phyloP scores from a whole-genome alignment of 2,888 invertebrate species.

The Drosophila kanekoi region DNA sequence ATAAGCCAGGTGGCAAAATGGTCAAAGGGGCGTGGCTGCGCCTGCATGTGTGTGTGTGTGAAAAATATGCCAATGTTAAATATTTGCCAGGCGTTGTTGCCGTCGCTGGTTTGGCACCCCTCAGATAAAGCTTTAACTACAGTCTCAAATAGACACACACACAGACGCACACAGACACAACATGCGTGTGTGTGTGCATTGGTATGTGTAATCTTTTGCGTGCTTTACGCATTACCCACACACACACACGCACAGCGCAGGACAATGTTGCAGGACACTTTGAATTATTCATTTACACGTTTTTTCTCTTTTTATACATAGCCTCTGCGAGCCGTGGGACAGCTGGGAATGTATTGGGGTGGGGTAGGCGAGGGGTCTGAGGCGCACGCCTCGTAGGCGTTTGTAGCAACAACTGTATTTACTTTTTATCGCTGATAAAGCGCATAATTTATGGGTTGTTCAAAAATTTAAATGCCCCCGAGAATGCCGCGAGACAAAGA shows the following conservation, averaged over 20 bases:
- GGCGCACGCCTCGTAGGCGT: constrained; percentile 73
- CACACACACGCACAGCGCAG: constrained; percentile 50
- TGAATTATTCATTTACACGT: constrained; percentile 80
- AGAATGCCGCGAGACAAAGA: constrained; percentile 69
- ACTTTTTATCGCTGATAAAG: constrained; percentile 82
- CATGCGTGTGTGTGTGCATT: constrained; percentile 37
- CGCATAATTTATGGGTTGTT: constrained; percentile 81
- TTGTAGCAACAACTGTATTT: constrained; percentile 80
- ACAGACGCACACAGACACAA: constrained; percentile 17
- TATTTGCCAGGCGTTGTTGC: constrained; percentile 72
- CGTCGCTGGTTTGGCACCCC: constrained; percentile 70
- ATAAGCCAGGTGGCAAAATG: constrained; percentile 68
- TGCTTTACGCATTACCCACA: constrained; percentile 79
- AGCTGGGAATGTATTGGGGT: constrained; percentile 31
- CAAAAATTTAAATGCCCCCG: constrained; percentile 80
- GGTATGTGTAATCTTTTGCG: constrained; percentile 80
- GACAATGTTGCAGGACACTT: constrained; percentile 80
- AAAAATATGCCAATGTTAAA: constrained; percentile 81
- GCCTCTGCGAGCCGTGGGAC: constrained; percentile 60
- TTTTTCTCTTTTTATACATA: constrained; percentile 39
- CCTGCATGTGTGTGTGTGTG: constrained; percentile 31
- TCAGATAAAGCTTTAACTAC: constrained; percentile 78
- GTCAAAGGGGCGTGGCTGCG: constrained; percentile 48
- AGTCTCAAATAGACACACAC: constrained; percentile 53
- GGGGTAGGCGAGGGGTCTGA: neutral